Evolutionary conservation across 1,140 invertebrate species (phyloP), one percentile per base, ranked within the genome.

Genomic region (Caenorhabditis inopinata): DNA sequence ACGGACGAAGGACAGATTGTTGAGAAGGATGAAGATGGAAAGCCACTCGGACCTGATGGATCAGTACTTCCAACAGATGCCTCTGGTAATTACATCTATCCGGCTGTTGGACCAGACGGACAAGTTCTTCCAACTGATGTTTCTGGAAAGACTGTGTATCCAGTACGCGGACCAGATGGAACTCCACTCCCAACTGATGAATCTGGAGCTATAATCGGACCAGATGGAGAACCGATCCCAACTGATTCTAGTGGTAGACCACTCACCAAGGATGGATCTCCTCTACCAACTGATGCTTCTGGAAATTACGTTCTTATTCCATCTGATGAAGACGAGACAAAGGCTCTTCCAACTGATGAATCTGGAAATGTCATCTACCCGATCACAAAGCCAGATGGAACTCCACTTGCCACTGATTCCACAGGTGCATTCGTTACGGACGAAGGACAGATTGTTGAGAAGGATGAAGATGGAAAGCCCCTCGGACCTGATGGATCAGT

Each of bases 401-500:
- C 23, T 6, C 77, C 38, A 12, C 62, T 82, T 16, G 9, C 68
- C 11, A 82, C 81, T 23, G 81, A 82, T 73, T 81, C 51, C 2
- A 29, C 16, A 21, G 74, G 75, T 25, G 29, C 48, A 2, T 77
- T n/a, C 23, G 18, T 79, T 14, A 74, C 35, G 14, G 27, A 35
- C 7, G 47, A 75, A 14, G 81, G 74, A 42, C 14, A 48, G 12
- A 42, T 47, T n/a, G n/a, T 82, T 27, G 42, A 74, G n/a, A 79
- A 38, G 14, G 68, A 82, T 48, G 78, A 80, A 2, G 45, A 75
- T 27, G 81, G 81, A 2, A 27, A 51, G 25, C 81, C 81, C 18
- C 9, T 82, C 49, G 81, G 81, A 82, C 62, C 77, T 11, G 81
- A 82, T 76, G 81, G 77, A 51, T 14, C 75, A 32, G 25, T 68